phyloP scores from a whole-genome alignment of 1,140 invertebrate genomes.

The Ladona fulva region DNA sequence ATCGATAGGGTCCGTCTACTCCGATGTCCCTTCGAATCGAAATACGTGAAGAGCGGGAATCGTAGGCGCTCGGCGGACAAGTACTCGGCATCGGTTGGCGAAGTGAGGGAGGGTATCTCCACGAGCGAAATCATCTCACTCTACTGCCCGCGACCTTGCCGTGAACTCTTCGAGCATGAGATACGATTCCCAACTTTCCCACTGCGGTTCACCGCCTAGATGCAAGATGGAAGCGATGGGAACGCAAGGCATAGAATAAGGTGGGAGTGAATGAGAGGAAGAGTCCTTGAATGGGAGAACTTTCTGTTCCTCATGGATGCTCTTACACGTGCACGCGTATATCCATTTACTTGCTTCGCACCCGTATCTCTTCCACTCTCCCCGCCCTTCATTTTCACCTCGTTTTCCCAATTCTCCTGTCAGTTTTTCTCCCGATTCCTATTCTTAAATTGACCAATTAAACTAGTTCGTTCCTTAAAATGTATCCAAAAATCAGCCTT shows the following conservation, averaged over 20 bases:
- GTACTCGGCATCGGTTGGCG: too few relatives aligned
- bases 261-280: neutral
- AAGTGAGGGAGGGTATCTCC: too few relatives aligned
- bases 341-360: neutral
- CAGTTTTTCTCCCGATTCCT: neutral
- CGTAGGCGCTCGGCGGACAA: too few relatives aligned
- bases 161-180: neutral
- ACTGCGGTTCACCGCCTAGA: neutral
- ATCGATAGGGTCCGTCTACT: too few relatives aligned
- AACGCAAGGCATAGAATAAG: neutral
- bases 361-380: neutral
- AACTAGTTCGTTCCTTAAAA: too few relatives aligned
- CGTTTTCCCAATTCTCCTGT: neutral
- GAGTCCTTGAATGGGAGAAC: neutral
- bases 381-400: neutral
- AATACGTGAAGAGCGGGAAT: too few relatives aligned
- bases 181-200: neutral
- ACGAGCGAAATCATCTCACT: neutral
- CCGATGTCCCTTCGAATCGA: too few relatives aligned
- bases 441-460: neutral
- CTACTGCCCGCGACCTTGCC: neutral
- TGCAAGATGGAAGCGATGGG: neutral
- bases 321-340: neutral
- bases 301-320: neutral
- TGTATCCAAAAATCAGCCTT: too few relatives aligned